Conservation (phyloP, 2,797 vertebrate species). For the Cuniculus paca region DNA sequence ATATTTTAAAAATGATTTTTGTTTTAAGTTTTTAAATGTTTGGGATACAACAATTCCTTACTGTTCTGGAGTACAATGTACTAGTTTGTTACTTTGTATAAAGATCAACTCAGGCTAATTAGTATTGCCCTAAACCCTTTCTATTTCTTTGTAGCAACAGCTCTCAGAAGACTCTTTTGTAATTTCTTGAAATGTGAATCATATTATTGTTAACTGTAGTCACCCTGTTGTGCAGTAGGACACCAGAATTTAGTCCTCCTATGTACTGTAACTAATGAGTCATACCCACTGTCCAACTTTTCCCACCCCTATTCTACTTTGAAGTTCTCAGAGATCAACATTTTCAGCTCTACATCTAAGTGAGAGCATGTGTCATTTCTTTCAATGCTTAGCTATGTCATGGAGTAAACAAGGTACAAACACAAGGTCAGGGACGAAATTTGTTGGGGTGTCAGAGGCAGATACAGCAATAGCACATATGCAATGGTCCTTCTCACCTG, state of each 20-base stretch:
- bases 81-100: not conserved
- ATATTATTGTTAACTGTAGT: not conserved
- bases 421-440: not conserved
- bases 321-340: not conserved
- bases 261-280: not conserved
- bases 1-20: not conserved
- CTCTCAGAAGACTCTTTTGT: not conserved
- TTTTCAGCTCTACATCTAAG: not conserved
- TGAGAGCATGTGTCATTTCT: not conserved
- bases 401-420: not conserved
- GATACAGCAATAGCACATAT: not conserved
- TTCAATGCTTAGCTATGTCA: not conserved
- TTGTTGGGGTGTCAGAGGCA: not conserved
- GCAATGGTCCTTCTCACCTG: rapidly evolving
- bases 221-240: not conserved
- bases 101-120: not conserved
- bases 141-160: not conserved
- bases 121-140: not conserved
- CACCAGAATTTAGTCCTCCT: not conserved
- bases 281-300: too few relatives aligned
- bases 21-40: not conserved
- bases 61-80: not conserved
- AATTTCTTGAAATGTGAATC: not conserved
- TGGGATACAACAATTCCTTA: not conserved
- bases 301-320: not conserved